phyloP scores from a whole-genome alignment of 2,888 invertebrate species.

The Blastobasis lacticolella region DNA sequence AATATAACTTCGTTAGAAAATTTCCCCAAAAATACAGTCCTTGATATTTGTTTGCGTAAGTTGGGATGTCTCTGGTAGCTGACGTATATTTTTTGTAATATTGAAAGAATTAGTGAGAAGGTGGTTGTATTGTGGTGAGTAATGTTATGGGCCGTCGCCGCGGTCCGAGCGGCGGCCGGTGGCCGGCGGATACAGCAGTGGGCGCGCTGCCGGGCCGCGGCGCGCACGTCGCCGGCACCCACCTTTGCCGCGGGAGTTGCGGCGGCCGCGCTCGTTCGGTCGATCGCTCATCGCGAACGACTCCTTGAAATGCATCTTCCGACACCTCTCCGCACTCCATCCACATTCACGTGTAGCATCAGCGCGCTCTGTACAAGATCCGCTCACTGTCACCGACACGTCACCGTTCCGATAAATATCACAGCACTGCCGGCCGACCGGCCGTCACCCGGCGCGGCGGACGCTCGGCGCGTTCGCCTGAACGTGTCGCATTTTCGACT shows the following conservation, averaged over 20 bases:
- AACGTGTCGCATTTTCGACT: slow-evolving; percentile 60
- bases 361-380: slow-evolving; percentile 56
- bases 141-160: too few species aligned
- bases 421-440: slow-evolving; percentile 22
- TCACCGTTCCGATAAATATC: slow-evolving; percentile 38
- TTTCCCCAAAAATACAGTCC: too few species aligned
- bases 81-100: too few species aligned
- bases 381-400: slow-evolving; percentile 56
- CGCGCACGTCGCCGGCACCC: slow-evolving; percentile 37
- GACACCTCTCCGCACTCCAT: slow-evolving; percentile 60
- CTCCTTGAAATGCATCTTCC: slow-evolving; percentile 75
- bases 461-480: slow-evolving; percentile 31
- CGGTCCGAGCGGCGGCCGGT: too few species aligned
- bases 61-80: too few species aligned
- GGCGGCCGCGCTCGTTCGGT: slow-evolving; percentile 70
- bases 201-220: neutral
- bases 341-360: slow-evolving; percentile 70
- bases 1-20: too few species aligned
- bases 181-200: too few species aligned
- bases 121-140: too few species aligned
- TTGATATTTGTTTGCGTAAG: too few species aligned
- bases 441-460: slow-evolving; percentile 44
- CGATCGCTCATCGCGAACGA: slow-evolving; percentile 73
- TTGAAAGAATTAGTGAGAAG: too few species aligned
- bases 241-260: slow-evolving; percentile 73